These are phyloP conservation scores for Hypomecis punctinalis DNA, from an alignment of 2,888 invertebrate species.

Conservation along the genomic window DNA sequence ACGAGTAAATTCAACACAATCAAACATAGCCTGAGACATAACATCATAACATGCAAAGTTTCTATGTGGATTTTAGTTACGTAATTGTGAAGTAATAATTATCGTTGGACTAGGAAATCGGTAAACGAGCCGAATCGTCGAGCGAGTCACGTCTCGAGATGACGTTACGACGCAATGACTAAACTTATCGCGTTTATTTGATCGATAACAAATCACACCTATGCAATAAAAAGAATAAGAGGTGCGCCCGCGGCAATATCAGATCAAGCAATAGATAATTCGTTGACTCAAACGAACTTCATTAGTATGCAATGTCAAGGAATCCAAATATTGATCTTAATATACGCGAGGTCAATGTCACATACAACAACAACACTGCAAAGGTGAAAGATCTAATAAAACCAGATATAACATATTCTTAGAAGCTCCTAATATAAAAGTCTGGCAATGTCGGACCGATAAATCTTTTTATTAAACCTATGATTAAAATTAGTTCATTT, in stretches of 20 bases:
- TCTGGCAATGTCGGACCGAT: conserved; percentile 10
- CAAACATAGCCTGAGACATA: conserved; percentile 27
- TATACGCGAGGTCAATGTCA: conserved; percentile 28
- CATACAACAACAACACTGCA: conserved; percentile 27
- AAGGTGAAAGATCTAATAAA: conserved; percentile 36
- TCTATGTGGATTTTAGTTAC: conserved; percentile 43
- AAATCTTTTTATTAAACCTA: conserved; percentile 32
- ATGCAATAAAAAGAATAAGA: conserved; percentile 25
- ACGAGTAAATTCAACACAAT: conserved; percentile 7
- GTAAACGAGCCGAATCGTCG: conserved; percentile 43
- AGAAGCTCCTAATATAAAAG: conserved; percentile 6
- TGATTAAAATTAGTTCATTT: conserved; percentile 9
- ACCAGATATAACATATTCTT: conserved; percentile 14
- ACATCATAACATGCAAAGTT: conserved; percentile 30
- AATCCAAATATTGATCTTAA: conserved; percentile 25
- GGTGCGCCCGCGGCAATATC: conserved; percentile 12
- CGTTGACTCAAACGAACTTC: conserved; percentile 12
- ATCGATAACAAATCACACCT: conserved; percentile 12
- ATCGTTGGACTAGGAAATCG: conserved; percentile 52
- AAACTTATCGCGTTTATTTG: conserved; percentile 33
- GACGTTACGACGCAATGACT: conserved; percentile 37
- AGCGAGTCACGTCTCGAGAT: conserved; percentile 51
- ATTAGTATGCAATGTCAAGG: conserved; percentile 31
- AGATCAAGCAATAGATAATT: conserved; percentile 12
- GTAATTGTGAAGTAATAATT: conserved; percentile 52